Evolutionary conservation across 35 echinoderm and acorn worm genomes (phyloP).

Genomic region (Eucidaris tribuloides): DNA sequence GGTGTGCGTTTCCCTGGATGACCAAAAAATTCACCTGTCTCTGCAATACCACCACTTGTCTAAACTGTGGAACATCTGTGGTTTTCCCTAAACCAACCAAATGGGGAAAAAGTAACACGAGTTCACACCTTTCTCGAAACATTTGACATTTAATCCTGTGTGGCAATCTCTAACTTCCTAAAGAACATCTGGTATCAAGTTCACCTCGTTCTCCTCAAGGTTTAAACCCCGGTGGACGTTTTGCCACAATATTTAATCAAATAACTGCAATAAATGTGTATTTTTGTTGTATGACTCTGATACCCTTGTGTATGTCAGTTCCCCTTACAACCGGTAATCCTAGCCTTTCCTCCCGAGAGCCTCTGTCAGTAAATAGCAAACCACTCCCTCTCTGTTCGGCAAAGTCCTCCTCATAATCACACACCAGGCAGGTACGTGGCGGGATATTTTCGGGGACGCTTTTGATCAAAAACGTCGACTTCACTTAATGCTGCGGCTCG

Average conservation of each 20-base stretch:
- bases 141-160: too few relatives aligned
- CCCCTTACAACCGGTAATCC: slow-evolving; percentile 36
- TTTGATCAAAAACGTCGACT: slow-evolving; percentile 18
- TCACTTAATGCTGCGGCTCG: too few relatives aligned
- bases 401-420: slow-evolving; percentile 3
- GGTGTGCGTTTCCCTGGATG: too few relatives aligned
- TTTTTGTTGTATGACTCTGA: slow-evolving; percentile 25
- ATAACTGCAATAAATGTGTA: slow-evolving; percentile 18
- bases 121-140: too few relatives aligned
- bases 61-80: too few relatives aligned
- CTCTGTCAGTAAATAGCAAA: not conserved
- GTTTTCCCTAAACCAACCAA: too few relatives aligned
- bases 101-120: too few relatives aligned
- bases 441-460: slow-evolving; percentile 1
- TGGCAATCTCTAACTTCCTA: too few relatives aligned
- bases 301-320: slow-evolving; percentile 32
- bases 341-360: not conserved
- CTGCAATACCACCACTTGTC: too few relatives aligned
- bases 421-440: slow-evolving; percentile 8
- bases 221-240: not conserved
- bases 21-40: too few relatives aligned
- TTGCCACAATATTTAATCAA: slow-evolving; percentile 26
- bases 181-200: too few relatives aligned
- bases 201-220: too few relatives aligned
- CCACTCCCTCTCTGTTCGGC: slow-evolving; percentile 20